Base-by-base conservation (phyloP, 2,888 invertebrate species). In the Diadromus collaris region DNA sequence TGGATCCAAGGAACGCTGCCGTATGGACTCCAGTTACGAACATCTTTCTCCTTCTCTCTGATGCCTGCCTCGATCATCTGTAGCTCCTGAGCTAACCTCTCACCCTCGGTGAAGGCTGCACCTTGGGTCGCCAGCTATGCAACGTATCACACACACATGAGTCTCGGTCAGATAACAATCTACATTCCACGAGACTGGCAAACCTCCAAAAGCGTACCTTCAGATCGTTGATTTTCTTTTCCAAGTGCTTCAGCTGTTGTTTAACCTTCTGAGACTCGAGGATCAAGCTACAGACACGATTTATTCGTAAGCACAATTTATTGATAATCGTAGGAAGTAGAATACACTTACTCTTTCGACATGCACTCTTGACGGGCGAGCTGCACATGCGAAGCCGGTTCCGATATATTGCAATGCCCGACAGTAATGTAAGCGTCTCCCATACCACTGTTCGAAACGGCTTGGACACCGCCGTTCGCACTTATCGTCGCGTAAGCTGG, bases 1-100 rank as follows among this genome's bases (percentile, higher is more conserved):
- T 89, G 89, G 80, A 89, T 88, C 89, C 90, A 90, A 67, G 90
- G 85, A 70, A 88, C 84, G n/a, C 85, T 87, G 24, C 89, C 88
- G 67, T 89, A 90, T 2, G 90, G 89, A 73, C 88, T 90, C 90
- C 90, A 90, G 83, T 90, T 90, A 70, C 92, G 91, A 56, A 93
- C 92, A 83, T 93, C 93, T 79, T 93, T 93, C 82, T 94, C 93
- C 84, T 93, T 93, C 83, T 94, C 93, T 46, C 93, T 91, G 81
- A 94, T 94, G 34, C 93, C 93, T 80, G 93, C 93, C 85, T 94
- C 93, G 32, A 94, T 93, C 85, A 93, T 89, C 80, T 93, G 93
- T 72, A 94, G 89, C 85, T 94, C 94, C 84, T 93, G 93, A 10
- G 93, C 92, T 44, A 94, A 88, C 77, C 93, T 90, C 81, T 94